Conservation (phyloP, 2,888 invertebrate genomes). For the Cremastinae sp. region DNA sequence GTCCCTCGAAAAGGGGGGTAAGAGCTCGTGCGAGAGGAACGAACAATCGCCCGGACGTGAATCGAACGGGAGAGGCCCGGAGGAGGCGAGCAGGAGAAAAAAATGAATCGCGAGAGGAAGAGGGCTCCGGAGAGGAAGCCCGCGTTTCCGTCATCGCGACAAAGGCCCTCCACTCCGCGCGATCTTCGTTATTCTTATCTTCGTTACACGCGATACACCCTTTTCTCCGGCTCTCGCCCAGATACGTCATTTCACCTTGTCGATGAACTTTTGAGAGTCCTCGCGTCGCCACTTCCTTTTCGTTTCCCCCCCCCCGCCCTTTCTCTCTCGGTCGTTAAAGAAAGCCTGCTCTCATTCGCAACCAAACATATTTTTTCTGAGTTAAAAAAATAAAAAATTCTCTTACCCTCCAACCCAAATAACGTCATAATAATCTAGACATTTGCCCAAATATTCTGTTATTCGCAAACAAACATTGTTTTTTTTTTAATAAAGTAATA, state of each 20-base stretch:
- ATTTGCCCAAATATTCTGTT: too few relatives aligned
- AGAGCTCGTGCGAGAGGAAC: slow-evolving; percentile 23
- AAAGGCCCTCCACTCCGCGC: slow-evolving; percentile 63
- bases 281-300: too few relatives aligned
- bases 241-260: background rate
- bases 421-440: too few relatives aligned
- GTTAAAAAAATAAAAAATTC: too few relatives aligned
- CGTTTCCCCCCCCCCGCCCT: too few relatives aligned
- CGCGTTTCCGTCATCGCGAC: slow-evolving; percentile 55
- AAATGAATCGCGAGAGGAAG: slow-evolving; percentile 11
- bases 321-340: too few relatives aligned
- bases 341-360: too few relatives aligned
- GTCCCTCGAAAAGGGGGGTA: slow-evolving; percentile 38
- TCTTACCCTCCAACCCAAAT: too few relatives aligned
- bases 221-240: too few relatives aligned
- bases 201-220: slow-evolving; percentile 60
- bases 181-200: slow-evolving; percentile 69
- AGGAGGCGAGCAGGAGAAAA: background rate
- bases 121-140: slow-evolving; percentile 18
- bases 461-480: too few relatives aligned
- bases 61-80: background rate
- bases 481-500: too few relatives aligned
- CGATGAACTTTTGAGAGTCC: background rate
- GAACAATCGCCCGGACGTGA: slow-evolving; percentile 14
- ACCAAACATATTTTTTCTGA: too few relatives aligned